Base-by-base conservation (phyloP, 1,140 invertebrate species). In the Brachionus angularis region DNA sequence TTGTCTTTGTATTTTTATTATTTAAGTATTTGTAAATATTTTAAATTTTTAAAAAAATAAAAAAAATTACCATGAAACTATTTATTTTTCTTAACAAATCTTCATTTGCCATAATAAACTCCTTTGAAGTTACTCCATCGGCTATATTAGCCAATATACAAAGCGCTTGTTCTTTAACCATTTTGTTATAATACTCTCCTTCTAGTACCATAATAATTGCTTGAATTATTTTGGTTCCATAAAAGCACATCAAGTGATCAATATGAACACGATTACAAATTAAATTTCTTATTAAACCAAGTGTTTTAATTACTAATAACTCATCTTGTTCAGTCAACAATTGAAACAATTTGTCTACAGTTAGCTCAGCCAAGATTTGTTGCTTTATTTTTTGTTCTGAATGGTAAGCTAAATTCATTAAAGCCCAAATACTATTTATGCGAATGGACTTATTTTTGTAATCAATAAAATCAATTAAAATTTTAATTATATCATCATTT, bases 341-440 rank as follows among this genome's bases (percentile, higher is more conserved):
- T 25, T 67, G 62, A 67, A 67, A 67, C 3, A 67, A 34, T 7
- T 27, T 18, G 16, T 67, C 62, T 10, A 67, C 33, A 21, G 62
- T 67, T 29, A 67, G 46, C 14, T 46, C 62, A 21, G 42, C 42
- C 10, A 67, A 27, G 3, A 67, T 50, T 31, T 46, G 42, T 14
- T 50, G 62, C 18, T 67, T 67, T 33, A 67, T 36, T 21, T 46
- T 67, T 36, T 47, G 62, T 34, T 67, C 62, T 0, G 62, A 27
- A 47, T 67, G 62, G 47, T 67, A 67, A 31, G 62, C 62, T 27
- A 67, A 33, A 47, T 67, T 67, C 62, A 67, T 67, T 23, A 67
- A 23, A 0, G 62, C 62, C 62, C 62, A 67, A 21, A 67, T 67
- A 67, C 62, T 47, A 27, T 67, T 67, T 34, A 67, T 50, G 14